Evolutionary conservation across 2,113 vertebrate genomes (phyloP).

Genomic region (Nestor notabilis): DNA sequence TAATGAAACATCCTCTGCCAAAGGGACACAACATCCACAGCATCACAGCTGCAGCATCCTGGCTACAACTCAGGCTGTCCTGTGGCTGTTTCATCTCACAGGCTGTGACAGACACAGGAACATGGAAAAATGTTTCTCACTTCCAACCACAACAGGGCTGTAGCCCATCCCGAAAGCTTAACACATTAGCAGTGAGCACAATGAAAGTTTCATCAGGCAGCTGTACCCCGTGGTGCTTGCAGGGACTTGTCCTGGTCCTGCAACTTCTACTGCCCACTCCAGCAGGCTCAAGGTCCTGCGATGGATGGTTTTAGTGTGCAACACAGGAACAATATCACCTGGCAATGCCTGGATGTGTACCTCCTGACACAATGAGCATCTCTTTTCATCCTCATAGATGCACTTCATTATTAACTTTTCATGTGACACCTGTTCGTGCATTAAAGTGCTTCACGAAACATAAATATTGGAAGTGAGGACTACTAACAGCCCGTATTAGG

Average conservation of each 20-base stretch:
- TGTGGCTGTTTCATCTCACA: neutral
- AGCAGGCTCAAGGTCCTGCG: neutral
- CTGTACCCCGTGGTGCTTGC: neutral
- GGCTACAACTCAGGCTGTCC: neutral
- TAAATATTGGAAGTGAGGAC: slow-evolving; percentile 24
- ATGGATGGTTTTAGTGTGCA: neutral
- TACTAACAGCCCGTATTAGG: neutral
- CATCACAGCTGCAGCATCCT: neutral
- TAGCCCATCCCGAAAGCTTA: slow-evolving; percentile 13
- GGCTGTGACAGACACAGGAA: neutral
- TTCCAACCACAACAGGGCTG: neutral
- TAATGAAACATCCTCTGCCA: neutral
- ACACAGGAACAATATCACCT: neutral
- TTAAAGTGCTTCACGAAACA: slow-evolving; percentile 55
- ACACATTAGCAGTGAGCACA: neutral
- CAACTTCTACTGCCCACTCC: neutral
- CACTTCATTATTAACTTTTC: slow-evolving; percentile 77
- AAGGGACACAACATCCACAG: rapidly evolving
- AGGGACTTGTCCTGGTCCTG: neutral
- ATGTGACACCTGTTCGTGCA: slow-evolving; percentile 75
- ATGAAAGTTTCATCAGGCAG: slow-evolving; percentile 58
- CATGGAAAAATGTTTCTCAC: neutral
- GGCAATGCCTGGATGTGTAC: slow-evolving; percentile 30
- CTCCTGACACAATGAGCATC: slow-evolving; percentile 33
- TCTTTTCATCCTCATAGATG: slow-evolving; percentile 63